A percentile compares a stretch with the other conserved stretches of the same genome.
Conservation (phyloP, 1,140 invertebrate genomes). For the Scaptomyza montana region DNA sequence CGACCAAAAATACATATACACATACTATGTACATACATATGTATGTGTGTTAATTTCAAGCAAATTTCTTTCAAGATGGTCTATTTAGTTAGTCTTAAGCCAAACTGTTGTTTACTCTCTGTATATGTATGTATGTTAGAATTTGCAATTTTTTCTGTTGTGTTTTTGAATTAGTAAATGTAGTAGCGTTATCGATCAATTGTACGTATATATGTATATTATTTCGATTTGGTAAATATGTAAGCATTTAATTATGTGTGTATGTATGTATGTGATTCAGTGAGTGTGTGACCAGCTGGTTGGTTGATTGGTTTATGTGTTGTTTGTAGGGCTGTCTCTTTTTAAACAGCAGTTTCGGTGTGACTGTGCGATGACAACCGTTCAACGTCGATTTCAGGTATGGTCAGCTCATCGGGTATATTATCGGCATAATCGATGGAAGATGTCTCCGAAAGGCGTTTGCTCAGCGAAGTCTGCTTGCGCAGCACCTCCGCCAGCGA, state of each 20-base stretch:
- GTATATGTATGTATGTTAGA: too few species aligned
- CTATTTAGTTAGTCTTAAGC: not conserved
- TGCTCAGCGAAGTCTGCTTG: conserved; percentile 95
- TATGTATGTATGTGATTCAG: not conserved
- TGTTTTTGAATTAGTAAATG: too few species aligned
- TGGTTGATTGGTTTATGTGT: not conserved
- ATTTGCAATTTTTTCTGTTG: too few species aligned
- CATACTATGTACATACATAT: too few species aligned
- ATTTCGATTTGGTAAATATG: too few species aligned
- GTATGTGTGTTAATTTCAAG: too few species aligned
- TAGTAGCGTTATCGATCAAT: not conserved
- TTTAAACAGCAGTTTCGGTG: conserved; percentile 94
- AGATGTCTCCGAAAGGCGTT: conserved; percentile 94
- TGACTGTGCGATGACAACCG: conserved; percentile 95
- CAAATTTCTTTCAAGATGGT: not conserved
- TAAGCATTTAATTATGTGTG: not conserved
- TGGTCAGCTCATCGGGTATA: conserved; percentile 92
- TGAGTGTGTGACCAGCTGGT: not conserved
- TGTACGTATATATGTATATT: not conserved
- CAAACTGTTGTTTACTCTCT: not conserved
- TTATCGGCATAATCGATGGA: conserved; percentile 96
- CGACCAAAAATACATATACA: too few species aligned
- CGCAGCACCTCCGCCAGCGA: conserved; percentile 94
- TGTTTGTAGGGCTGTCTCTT: conserved; percentile 76
- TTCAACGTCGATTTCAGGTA: conserved; percentile 95